Percentiles rank a stretch among this genome's conserved stretches.
phyloP scores from a whole-genome alignment of 1,140 invertebrate genomes.

The Drosophila asahinai region DNA sequence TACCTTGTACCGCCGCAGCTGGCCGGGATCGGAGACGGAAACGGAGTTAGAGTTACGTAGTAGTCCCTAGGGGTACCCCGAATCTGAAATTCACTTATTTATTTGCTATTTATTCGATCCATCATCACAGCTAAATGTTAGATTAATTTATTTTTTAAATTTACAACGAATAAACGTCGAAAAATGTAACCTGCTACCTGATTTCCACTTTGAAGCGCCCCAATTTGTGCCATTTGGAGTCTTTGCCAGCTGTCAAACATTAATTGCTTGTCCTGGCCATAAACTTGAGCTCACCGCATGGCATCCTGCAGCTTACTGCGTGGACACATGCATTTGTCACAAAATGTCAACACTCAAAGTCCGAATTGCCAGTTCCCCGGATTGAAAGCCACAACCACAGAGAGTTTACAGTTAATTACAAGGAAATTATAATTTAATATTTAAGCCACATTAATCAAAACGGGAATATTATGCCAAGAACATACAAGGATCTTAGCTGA shows the following conservation, averaged over 20 bases:
- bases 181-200: slow-evolving; percentile 6
- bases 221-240: neutral
- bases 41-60: slow-evolving; percentile 34
- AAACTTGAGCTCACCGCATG: neutral
- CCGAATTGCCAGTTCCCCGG: neutral
- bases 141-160: slow-evolving; percentile 59
- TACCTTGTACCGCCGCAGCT: slow-evolving; percentile 72
- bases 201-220: neutral
- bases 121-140: slow-evolving; percentile 17
- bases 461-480: too few relatives aligned
- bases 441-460: too few relatives aligned
- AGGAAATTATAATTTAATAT: too few relatives aligned
- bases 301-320: neutral
- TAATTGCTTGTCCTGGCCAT: neutral
- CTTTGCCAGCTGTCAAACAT: neutral
- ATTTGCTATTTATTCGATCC: slow-evolving; percentile 61
- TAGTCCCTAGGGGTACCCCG: slow-evolving; percentile 31
- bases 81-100: slow-evolving; percentile 51
- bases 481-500: too few relatives aligned
- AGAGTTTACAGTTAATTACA: too few relatives aligned
- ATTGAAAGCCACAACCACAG: neutral
- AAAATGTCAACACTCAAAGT: neutral
- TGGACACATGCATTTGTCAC: neutral
- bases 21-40: slow-evolving; percentile 9
- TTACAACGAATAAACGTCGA: slow-evolving; percentile 42